Conservation (phyloP, 2,113 vertebrate genomes). For the Otolemur garnettii region DNA sequence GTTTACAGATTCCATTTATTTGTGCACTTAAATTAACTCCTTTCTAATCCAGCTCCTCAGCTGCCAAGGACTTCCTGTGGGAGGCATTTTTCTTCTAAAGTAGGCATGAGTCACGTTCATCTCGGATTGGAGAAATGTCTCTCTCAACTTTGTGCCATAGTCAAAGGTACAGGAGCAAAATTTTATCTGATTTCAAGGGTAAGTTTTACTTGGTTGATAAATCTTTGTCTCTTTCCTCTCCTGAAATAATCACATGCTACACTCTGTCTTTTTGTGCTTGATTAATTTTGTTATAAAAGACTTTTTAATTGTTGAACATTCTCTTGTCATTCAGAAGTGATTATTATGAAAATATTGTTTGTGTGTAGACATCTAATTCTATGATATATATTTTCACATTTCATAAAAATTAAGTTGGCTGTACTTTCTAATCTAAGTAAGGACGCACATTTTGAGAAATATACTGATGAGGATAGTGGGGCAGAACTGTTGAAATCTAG, state of each 20-base stretch:
- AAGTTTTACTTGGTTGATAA: background rate
- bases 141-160: background rate
- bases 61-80: constrained; percentile 41
- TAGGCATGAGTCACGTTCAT: constrained; percentile 28
- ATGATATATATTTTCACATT: background rate
- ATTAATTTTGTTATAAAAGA: background rate
- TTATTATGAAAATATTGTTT: constrained; percentile 41
- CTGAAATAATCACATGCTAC: background rate
- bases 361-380: background rate
- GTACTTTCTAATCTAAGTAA: constrained; percentile 22
- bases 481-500: constrained; percentile 3
- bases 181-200: constrained; percentile 23
- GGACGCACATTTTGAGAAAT: background rate
- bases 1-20: constrained; percentile 62
- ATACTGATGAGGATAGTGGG: background rate
- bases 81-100: constrained; percentile 62
- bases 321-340: background rate
- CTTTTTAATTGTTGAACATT: constrained; percentile 1
- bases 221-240: constrained; percentile 56
- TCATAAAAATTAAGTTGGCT: background rate
- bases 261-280: background rate
- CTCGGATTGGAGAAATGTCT: constrained; percentile 28
- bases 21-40: constrained; percentile 60
- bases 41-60: constrained; percentile 64
- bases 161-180: background rate